phyloP scores from a whole-genome alignment of 2,113 vertebrate species.

The Platichthys flesus region DNA sequence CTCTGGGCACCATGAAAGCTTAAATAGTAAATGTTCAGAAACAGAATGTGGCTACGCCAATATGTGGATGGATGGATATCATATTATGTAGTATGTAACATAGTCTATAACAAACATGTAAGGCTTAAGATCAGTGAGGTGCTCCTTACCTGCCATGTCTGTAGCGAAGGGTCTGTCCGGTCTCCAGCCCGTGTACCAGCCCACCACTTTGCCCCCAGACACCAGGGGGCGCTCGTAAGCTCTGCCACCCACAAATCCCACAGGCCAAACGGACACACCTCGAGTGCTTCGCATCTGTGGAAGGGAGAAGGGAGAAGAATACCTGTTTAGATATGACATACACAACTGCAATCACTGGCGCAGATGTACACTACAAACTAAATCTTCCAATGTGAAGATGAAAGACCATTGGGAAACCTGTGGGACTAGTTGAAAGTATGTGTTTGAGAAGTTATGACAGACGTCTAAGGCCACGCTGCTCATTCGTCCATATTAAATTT shows the following conservation, averaged over 20 bases:
- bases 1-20: not conserved
- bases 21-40: not conserved
- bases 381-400: too few relatives aligned
- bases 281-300: constrained; percentile 93
- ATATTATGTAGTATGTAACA: not conserved
- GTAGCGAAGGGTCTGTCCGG: constrained; percentile 95
- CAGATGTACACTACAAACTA: too few relatives aligned
- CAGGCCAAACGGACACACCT: constrained; percentile 95
- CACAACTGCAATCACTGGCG: not conserved
- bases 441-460: not conserved
- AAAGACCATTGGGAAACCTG: not conserved
- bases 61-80: not conserved
- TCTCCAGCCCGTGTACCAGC: constrained; percentile 99
- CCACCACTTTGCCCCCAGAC: constrained; percentile 92
- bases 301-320: not conserved
- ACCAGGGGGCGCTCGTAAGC: constrained; percentile 95
- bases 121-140: not conserved
- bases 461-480: not conserved
- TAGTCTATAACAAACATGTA: too few relatives aligned
- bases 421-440: not conserved
- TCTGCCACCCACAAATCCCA: constrained; percentile 94
- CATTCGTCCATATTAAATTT: not conserved
- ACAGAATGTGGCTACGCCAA: not conserved
- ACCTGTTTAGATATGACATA: not conserved
- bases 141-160: constrained; percentile 95